A percentile compares a stretch with the other conserved stretches of the same genome.
Conservation (phyloP, 2,113 vertebrate species). For the Poeciliopsis occidentalis region DNA sequence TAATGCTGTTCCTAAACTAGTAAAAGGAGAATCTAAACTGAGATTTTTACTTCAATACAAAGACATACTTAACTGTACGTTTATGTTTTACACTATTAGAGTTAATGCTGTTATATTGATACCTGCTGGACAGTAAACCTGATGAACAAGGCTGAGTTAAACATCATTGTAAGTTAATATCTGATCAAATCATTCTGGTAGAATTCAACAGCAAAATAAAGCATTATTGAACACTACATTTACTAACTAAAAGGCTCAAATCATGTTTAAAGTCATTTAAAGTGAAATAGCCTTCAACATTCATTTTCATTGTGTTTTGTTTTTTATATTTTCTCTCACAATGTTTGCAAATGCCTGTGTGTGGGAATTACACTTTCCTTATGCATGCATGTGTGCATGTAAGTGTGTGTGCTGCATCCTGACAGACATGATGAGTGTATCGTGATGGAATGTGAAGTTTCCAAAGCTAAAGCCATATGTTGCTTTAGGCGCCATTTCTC, state of each 20-base stretch:
- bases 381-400: constrained; percentile 27
- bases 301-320: not conserved
- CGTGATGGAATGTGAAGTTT: constrained; percentile 65
- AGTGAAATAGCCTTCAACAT: not conserved
- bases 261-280: not conserved
- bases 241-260: not conserved
- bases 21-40: too few relatives aligned
- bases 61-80: too few relatives aligned
- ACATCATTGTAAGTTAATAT: too few relatives aligned
- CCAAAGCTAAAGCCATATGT: constrained; percentile 58
- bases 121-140: not conserved
- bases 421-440: constrained; percentile 58
- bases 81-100: too few relatives aligned
- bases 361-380: constrained; percentile 5
- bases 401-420: constrained; percentile 24
- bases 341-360: constrained; percentile 29
- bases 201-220: not conserved
- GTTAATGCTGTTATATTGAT: not conserved
- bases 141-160: too few relatives aligned
- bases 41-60: too few relatives aligned
- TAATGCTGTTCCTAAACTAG: too few relatives aligned
- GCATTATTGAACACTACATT: not conserved
- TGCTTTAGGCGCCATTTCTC: constrained; percentile 68
- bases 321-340: constrained; percentile 9
- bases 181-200: not conserved